Evolutionary conservation across 2,888 invertebrate species (phyloP).

Genomic region (Zhuqinia jingwanae): DNA sequence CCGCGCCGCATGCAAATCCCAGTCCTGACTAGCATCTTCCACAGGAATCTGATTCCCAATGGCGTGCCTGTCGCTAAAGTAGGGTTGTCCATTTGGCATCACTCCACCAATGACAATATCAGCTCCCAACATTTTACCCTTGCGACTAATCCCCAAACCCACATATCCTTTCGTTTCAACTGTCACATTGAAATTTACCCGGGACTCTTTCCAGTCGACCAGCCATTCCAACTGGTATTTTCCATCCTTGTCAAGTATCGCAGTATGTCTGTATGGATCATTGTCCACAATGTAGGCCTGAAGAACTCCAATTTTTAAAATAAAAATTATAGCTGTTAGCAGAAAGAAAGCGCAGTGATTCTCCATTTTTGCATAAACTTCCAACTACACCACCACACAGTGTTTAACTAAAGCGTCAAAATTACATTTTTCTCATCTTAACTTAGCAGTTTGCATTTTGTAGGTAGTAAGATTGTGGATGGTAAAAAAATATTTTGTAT

Average conservation of each 20-base stretch:
- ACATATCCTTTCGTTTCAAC: conserved; percentile 53
- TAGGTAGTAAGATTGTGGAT: no score
- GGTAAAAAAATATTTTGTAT: no score
- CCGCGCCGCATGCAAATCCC: conserved; percentile 33
- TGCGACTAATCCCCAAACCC: conserved; percentile 13
- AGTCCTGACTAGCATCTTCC: conserved; percentile 43
- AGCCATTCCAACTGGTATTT: conserved; percentile 50
- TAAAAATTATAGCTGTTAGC: no score
- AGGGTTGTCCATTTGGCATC: neutral
- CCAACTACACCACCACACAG: no score
- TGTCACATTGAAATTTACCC: conserved; percentile 49
- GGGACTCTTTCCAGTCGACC: neutral
- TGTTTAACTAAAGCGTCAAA: no score
- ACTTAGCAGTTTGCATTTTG: no score
- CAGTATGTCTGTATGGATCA: conserved; percentile 45
- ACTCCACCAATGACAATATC: conserved; percentile 64
- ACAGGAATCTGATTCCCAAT: conserved; percentile 37
- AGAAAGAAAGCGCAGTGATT: no score
- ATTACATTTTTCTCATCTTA: no score
- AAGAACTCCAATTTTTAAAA: neutral
- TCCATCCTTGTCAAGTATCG: conserved; percentile 18
- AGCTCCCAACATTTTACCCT: conserved; percentile 45
- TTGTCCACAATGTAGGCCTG: conserved; percentile 32
- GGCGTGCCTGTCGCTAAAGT: conserved; percentile 50
- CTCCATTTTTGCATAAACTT: no score